Conservation (phyloP, 2,888 invertebrate species). For the Lithophane ornitopus region DNA sequence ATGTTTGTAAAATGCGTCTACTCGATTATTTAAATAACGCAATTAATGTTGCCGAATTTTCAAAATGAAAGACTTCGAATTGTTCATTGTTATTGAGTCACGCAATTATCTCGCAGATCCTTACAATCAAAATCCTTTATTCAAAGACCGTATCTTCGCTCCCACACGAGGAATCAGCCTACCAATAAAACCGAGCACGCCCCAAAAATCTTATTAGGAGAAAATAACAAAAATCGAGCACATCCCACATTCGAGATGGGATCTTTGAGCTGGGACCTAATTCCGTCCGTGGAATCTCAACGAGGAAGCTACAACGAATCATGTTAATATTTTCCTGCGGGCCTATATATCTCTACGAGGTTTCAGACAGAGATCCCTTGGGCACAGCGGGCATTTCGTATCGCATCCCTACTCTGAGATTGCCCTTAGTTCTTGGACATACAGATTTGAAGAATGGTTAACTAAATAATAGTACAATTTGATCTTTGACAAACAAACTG, state of each 20-base stretch:
- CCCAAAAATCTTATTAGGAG: conserved; percentile 58
- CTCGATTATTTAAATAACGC: not conserved
- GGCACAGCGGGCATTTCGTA: conserved; percentile 74
- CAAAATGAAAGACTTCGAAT: not conserved
- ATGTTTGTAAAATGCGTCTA: not conserved
- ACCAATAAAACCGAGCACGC: conserved; percentile 34
- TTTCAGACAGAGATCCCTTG: conserved; percentile 73
- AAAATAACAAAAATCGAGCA: conserved; percentile 62
- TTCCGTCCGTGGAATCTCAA: conserved; percentile 68
- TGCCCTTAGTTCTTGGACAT: conserved; percentile 70
- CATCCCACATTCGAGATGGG: conserved; percentile 54
- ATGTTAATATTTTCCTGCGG: conserved; percentile 76
- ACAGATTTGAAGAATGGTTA: conserved; percentile 46
- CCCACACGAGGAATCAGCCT: not conserved
- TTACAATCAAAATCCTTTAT: not conserved
- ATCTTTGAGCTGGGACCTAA: conserved; percentile 62
- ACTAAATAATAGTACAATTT: too few species aligned
- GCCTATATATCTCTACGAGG: conserved; percentile 73
- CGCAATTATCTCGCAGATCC: not conserved
- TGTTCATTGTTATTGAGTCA: too few species aligned
- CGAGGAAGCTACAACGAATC: conserved; percentile 66
- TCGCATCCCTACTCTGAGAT: conserved; percentile 80
- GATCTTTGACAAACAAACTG: not conserved
- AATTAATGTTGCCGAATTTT: not conserved
- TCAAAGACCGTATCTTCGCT: not conserved